Conservation (phyloP, 2,797 vertebrate genomes). For the Silurus aristotelis region DNA sequence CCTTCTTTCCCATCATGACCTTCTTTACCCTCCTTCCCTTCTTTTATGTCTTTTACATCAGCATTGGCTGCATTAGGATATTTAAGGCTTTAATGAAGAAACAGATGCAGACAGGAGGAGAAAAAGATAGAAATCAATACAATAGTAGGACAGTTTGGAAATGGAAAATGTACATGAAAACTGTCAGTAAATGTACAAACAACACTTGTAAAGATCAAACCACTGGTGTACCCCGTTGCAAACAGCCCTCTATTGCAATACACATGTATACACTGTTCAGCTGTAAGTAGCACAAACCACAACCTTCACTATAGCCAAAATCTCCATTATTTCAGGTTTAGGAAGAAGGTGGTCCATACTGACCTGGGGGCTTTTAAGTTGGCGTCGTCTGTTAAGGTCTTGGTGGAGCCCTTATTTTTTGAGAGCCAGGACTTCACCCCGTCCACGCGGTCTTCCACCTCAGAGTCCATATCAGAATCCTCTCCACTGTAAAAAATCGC, state of each 20-base stretch:
- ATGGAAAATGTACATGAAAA: background rate
- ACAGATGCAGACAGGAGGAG: slow-evolving; percentile 1
- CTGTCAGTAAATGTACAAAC: background rate
- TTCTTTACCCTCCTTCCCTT: slow-evolving; percentile 63
- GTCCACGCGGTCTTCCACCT: slow-evolving; percentile 94
- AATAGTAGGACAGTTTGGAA: background rate
- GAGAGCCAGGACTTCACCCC: slow-evolving; percentile 97
- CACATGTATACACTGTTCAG: background rate
- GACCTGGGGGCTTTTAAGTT: slow-evolving; percentile 91
- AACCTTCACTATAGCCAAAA: slow-evolving; percentile 14
- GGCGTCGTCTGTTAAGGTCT: slow-evolving; percentile 85
- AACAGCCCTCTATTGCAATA: background rate
- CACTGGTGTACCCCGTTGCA: background rate
- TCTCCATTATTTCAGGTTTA: background rate
- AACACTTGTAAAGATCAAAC: background rate
- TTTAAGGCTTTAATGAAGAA: slow-evolving; percentile 38
- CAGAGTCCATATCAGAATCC: slow-evolving; percentile 90
- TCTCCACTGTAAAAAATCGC: slow-evolving; percentile 78
- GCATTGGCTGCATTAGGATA: slow-evolving; percentile 69
- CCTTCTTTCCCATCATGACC: slow-evolving; percentile 65
- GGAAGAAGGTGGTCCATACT: slow-evolving; percentile 57
- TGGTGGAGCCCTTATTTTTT: slow-evolving; percentile 91
- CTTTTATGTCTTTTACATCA: slow-evolving; percentile 73
- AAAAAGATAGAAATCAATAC: slow-evolving; percentile 20
- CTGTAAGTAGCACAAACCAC: background rate